These are phyloP conservation scores for Lepidocolaptes lacrymiger DNA, from an alignment of 2,797 vertebrate genomes.

Conservation along the genomic window DNA sequence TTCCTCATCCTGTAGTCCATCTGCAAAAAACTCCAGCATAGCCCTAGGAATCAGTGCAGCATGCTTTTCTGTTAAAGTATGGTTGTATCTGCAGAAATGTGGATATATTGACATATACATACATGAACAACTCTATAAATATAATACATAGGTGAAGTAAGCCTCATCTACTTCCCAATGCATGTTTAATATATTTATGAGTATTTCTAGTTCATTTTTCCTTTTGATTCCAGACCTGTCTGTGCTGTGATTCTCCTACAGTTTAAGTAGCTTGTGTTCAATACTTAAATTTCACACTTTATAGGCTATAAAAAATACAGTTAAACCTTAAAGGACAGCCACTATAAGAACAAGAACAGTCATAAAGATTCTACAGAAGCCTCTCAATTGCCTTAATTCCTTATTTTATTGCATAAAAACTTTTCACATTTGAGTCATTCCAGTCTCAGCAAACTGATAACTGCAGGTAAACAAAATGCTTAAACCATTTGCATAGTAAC, in stretches of 20 bases:
- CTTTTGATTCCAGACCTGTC: neutral
- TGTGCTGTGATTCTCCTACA: neutral
- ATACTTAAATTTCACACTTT: neutral
- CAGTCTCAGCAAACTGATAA: neutral
- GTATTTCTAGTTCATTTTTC: neutral
- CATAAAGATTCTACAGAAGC: neutral
- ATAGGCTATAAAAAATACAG: neutral
- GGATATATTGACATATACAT: neutral
- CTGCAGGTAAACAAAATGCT: neutral
- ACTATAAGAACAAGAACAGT: neutral
- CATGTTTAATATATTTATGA: neutral
- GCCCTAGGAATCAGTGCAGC: neutral
- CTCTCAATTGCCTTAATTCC: neutral
- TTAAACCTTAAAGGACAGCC: neutral
- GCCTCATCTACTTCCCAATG: neutral
- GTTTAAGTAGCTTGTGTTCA: neutral
- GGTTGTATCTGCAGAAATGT: neutral
- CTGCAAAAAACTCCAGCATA: neutral
- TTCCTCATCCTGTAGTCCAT: neutral
- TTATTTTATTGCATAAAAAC: neutral
- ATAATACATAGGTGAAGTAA: neutral
- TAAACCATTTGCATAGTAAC: neutral
- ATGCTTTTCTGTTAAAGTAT: neutral
- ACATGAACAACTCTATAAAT: neutral
- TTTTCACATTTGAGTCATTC: neutral